Evolutionary conservation across 2,888 invertebrate genomes (phyloP).

Genomic region (Eudemis profundana): DNA sequence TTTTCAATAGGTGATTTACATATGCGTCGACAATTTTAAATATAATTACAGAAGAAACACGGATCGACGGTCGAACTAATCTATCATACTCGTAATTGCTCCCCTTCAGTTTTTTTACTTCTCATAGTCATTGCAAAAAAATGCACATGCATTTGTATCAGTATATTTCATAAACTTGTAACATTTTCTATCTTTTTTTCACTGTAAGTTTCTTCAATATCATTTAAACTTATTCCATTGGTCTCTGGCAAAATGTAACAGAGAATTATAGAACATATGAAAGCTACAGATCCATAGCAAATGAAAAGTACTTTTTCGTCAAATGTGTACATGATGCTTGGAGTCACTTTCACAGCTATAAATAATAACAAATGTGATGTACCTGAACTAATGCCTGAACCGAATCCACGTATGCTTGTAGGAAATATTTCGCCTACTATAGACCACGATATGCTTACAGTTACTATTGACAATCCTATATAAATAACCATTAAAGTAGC

Average conservation of each 20-base stretch:
- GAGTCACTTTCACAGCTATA: neutral
- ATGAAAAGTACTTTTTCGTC: neutral
- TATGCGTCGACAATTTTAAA: too few relatives aligned
- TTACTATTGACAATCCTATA: neutral
- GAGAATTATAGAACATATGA: neutral
- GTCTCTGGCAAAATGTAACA: neutral
- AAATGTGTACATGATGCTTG: neutral
- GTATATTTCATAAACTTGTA: neutral
- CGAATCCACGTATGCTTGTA: neutral
- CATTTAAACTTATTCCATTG: neutral
- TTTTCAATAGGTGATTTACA: too few relatives aligned
- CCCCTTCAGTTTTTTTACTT: too few relatives aligned
- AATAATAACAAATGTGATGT: neutral
- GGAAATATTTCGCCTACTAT: neutral
- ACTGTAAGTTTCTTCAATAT: neutral
- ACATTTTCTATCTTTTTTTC: neutral
- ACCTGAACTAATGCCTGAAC: neutral
- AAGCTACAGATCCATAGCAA: neutral
- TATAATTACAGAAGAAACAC: too few relatives aligned
- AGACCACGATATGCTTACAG: neutral
- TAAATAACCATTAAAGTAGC: neutral
- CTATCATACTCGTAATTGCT: too few relatives aligned
- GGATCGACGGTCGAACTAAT: too few relatives aligned
- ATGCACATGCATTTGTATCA: neutral
- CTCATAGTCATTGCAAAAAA: too few relatives aligned